phyloP scores from a whole-genome alignment of 2,113 vertebrate species.

The Isurus oxyrinchus region DNA sequence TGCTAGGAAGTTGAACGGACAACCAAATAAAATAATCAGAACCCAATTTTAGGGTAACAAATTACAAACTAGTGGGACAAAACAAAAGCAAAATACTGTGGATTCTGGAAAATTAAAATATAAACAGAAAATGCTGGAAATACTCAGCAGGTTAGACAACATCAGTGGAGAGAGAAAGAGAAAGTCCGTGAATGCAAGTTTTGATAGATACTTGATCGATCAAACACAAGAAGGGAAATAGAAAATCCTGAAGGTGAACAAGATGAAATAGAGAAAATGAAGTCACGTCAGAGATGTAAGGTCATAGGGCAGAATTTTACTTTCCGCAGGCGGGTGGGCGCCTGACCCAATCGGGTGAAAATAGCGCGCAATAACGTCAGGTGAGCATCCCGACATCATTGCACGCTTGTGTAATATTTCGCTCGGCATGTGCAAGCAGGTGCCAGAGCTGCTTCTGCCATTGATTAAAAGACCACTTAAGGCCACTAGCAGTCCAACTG shows the following conservation, averaged over 20 bases:
- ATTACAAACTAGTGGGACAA: background rate
- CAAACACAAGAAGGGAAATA: background rate
- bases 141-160: background rate
- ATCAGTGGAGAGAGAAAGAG: background rate
- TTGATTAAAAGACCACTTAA: too few relatives aligned
- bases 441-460: too few relatives aligned
- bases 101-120: background rate
- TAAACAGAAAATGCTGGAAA: background rate
- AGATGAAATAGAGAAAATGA: background rate
- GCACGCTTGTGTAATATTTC: too few relatives aligned
- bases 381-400: too few relatives aligned
- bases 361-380: too few relatives aligned
- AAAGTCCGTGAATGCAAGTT: background rate
- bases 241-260: background rate
- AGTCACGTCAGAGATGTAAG: background rate
- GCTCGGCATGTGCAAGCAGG: too few relatives aligned
- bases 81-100: background rate
- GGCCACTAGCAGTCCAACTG: too few relatives aligned
- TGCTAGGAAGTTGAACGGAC: background rate
- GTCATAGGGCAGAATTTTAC: background rate
- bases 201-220: background rate
- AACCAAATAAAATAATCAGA: background rate
- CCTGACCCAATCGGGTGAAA: too few relatives aligned
- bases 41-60: background rate
- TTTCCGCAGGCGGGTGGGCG: too few relatives aligned